These are phyloP conservation scores for Bos javanicus DNA, from an alignment of 2,113 vertebrate genomes.

Conservation along the genomic window DNA sequence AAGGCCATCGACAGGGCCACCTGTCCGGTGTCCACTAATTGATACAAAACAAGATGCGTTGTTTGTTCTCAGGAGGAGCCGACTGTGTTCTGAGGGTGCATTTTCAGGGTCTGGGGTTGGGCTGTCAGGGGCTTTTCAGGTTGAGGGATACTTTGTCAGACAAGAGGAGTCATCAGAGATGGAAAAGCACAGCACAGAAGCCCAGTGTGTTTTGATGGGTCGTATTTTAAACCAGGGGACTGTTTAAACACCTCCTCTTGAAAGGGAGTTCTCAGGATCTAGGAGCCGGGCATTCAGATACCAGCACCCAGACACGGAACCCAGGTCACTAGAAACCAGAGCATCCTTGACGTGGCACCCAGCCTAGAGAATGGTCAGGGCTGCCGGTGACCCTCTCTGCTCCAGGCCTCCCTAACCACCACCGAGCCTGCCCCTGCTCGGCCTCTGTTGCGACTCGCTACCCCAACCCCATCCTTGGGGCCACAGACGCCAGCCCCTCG, in stretches of 20 bases:
- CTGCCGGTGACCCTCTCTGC: neutral
- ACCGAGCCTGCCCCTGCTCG: neutral
- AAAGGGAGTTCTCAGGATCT: conserved; percentile 30
- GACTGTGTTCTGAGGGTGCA: conserved; percentile 65
- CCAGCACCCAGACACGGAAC: neutral
- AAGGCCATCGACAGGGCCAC: neutral
- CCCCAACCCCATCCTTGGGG: fast-evolving
- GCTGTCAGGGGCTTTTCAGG: conserved; percentile 71
- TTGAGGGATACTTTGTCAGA: conserved; percentile 77
- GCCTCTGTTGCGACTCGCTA: fast-evolving
- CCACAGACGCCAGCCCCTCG: fast-evolving
- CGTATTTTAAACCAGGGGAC: conserved; percentile 66
- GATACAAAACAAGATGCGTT: conserved; percentile 76
- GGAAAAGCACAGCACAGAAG: conserved; percentile 45
- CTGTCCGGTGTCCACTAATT: conserved; percentile 71
- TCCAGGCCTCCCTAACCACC: neutral
- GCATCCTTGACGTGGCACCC: neutral
- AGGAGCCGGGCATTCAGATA: neutral
- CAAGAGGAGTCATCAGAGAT: conserved; percentile 54
- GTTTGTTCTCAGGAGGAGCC: conserved; percentile 68
- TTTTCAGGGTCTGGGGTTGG: conserved; percentile 57
- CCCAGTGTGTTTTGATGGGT: conserved; percentile 52
- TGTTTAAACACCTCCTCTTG: conserved; percentile 65
- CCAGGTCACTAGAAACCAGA: fast-evolving
- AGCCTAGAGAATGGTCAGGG: neutral